Base-by-base conservation (phyloP, 2,113 vertebrate species). In the Lathamus discolor region DNA sequence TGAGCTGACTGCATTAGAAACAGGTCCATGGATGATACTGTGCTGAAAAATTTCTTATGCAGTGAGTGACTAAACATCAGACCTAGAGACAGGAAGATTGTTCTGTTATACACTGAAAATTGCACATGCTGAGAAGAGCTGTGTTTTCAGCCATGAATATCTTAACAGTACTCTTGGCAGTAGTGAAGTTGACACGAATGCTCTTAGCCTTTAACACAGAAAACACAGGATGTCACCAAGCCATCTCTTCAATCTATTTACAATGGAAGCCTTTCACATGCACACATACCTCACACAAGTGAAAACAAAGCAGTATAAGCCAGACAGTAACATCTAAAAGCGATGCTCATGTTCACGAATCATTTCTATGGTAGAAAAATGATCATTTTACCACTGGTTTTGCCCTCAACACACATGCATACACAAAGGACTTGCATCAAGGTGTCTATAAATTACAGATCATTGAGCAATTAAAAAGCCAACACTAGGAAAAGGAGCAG, bases 401-500 rank as follows among this genome's bases (percentile, higher is more conserved):
- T 86, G 23, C 57, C 43, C 51, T 59, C 59, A 59, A 24, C 31
- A 86, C 73, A 78, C 18, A 35, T 69, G 18, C 27, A 49, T 15
- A 57, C 63, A 63, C 12, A 46, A 35, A 93, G 57, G 35, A 17
- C 35, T 80, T 73, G 79, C 51, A 18, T 57, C 52, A 82, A 96
- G 46, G 48, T 85, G 43, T 76, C 74, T 68, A 68, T 39, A 86
- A 92, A 62, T 78, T 87, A 95, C 64, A 95, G 77, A 67, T 81
- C 41, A 68, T 9, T 10, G 61, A 93, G 86, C 74, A 77, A 97
- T 86, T 89, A 80, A 94, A 92, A 92, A 97, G 82, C 63, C 93
- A 96, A 93, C 75, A 80, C 20, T 70, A 69, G 85, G 94, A 81
- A 96, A 97, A 97, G 94, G 96, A 93, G 87, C 85, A 92, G 93